Conservation (phyloP, 1,140 invertebrate genomes). For the Drosophila virilis region DNA sequence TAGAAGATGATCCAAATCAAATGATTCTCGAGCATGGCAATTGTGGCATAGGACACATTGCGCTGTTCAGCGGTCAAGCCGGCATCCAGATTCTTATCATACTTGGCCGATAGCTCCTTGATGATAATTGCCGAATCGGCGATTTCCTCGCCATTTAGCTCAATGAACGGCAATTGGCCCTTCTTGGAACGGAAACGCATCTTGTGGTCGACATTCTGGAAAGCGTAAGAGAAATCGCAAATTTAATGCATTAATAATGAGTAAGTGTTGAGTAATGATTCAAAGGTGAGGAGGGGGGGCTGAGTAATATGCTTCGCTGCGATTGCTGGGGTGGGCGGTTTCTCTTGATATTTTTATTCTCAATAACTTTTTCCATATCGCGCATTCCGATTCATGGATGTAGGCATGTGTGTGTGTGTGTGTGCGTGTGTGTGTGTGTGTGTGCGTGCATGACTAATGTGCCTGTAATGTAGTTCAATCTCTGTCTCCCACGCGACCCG, state of each 20-base stretch:
- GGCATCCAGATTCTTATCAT: slow-evolving; percentile 92
- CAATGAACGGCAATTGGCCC: slow-evolving; percentile 95
- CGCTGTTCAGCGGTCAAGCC: slow-evolving; percentile 92
- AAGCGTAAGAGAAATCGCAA: slow-evolving; percentile 71
- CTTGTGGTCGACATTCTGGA: slow-evolving; percentile 96
- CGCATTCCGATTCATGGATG: slow-evolving; percentile 47
- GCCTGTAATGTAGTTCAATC: slow-evolving; percentile 70
- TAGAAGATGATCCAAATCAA: slow-evolving; percentile 94
- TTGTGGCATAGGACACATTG: slow-evolving; percentile 95
- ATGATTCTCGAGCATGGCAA: slow-evolving; percentile 97
- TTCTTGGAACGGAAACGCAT: slow-evolving; percentile 97
- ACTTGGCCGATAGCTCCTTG: slow-evolving; percentile 92
- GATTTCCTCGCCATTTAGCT: slow-evolving; percentile 96
- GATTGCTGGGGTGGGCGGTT: slow-evolving; percentile 9
- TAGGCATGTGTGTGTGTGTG: not conserved
- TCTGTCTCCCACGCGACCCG: slow-evolving; percentile 44
- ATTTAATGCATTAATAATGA: slow-evolving; percentile 22
- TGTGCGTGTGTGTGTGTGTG: slow-evolving; percentile 16
- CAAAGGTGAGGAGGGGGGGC: too few species aligned
- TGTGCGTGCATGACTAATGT: slow-evolving; percentile 51
- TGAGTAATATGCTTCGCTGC: slow-evolving; percentile 50
- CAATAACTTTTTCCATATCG: slow-evolving; percentile 34
- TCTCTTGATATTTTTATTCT: slow-evolving; percentile 29
- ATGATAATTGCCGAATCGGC: slow-evolving; percentile 95
- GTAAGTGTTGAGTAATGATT: slow-evolving; percentile 28